Evolutionary conservation across 2,797 vertebrate genomes (phyloP).

Genomic region (Diglossa cyanea): DNA sequence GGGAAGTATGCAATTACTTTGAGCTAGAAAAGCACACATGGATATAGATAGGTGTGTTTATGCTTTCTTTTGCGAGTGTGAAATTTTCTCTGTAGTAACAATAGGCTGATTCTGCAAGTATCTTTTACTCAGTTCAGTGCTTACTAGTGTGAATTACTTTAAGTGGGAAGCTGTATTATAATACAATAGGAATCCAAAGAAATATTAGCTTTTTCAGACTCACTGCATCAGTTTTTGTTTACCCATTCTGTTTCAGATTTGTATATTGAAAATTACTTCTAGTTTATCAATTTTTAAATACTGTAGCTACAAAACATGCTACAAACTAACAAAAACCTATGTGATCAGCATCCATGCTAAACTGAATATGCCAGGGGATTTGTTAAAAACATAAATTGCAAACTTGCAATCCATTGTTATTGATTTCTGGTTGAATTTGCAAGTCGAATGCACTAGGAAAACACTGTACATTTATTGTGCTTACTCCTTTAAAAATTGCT

Average conservation of each 20-base stretch:
- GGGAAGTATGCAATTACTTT: background rate
- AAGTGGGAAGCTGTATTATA: background rate
- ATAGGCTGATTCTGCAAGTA: background rate
- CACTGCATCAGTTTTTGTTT: background rate
- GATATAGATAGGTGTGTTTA: background rate
- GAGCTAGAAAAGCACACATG: background rate
- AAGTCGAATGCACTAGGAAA: slow-evolving; percentile 63
- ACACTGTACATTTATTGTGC: slow-evolving; percentile 42
- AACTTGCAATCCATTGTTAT: slow-evolving; percentile 59
- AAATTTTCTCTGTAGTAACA: background rate
- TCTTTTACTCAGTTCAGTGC: background rate
- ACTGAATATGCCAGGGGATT: slow-evolving; percentile 31
- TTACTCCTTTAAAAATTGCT: slow-evolving; percentile 60
- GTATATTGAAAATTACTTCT: slow-evolving; percentile 28
- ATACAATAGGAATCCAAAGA: background rate
- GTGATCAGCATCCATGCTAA: slow-evolving; percentile 49
- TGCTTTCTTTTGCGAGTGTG: background rate
- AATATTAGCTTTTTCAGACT: background rate
- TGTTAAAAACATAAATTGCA: slow-evolving; percentile 56
- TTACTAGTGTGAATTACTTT: background rate
- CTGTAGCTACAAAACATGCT: background rate
- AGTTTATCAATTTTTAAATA: slow-evolving; percentile 48
- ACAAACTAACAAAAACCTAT: slow-evolving; percentile 32
- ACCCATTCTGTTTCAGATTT: background rate
- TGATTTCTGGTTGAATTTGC: slow-evolving; percentile 70